Base-by-base conservation (phyloP, 2,888 invertebrate species). In the Spodoptera exigua region DNA sequence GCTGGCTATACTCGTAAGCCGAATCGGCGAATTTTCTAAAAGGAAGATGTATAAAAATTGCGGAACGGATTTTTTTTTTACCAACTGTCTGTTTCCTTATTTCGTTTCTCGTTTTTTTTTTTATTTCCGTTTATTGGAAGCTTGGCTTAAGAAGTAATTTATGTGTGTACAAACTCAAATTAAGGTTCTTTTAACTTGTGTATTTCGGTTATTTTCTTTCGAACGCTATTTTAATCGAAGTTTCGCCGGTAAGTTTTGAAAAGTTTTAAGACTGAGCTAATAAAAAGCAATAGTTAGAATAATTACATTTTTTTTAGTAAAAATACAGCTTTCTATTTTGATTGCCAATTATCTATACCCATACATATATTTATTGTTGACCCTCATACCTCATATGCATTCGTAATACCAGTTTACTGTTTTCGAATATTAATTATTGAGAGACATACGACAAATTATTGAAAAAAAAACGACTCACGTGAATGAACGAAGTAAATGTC, bases 91-190 rank as follows among this genome's bases (percentile, higher is more conserved):
- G 88, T 88, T 90, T 88, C 88, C 88, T 88, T 91, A 89, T 90
- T 90, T 88, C 86, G 87, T 86, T 87, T 85, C 83, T 73, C 78
- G 74, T 84, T 7, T 27, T 7, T 27, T 86, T 79, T 81, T 80
- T 84, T 86, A 82, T 87, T 87, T 88, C 79, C 87, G 87, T 88
- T 89, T 90, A 91, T 91, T 90, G 88, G 88, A 81, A 83, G 82
- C 81, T 84, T 66, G 86, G 87, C 84, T 89, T 88, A 86, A 81
- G 81, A 79, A 72, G 83, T 87, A 89, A 90, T 91, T 90, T 89
- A 90, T 89, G 86, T 88, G 84, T 83, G 79, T 85, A 82, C 82
- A 65, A 72, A 76, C 72, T 67, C 55, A 71, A 78, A 80, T 80
- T 71, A 75, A 66, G 65, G 68, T 73, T 76, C 71, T 57, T 67